phyloP scores from a whole-genome alignment of 2,888 invertebrate genomes.

The Junonia oenone region DNA sequence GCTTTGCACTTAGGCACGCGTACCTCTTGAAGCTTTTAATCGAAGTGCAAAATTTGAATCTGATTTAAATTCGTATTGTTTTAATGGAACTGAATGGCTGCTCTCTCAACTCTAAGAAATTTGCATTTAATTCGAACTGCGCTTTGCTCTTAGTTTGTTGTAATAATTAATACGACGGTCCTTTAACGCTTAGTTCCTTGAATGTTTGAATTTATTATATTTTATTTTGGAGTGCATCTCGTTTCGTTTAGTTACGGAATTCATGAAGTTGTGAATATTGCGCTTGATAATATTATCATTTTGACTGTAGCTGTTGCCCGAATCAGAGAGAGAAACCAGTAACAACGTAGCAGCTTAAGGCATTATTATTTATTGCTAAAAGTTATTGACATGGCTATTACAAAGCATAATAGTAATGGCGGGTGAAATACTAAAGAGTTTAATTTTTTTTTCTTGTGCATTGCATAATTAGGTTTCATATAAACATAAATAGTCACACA shows the following conservation, averaged over 20 bases:
- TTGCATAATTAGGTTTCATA: too few relatives aligned
- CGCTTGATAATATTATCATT: not conserved
- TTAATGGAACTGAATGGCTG: slow-evolving; percentile 54
- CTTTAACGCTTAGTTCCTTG: not conserved
- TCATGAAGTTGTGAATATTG: not conserved
- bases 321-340: too few relatives aligned
- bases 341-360: too few relatives aligned
- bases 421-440: too few relatives aligned
- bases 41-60: slow-evolving; percentile 76
- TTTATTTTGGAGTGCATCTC: not conserved
- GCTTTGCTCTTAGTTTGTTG: slow-evolving; percentile 36
- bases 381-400: too few relatives aligned
- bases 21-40: slow-evolving; percentile 71
- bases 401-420: too few relatives aligned
- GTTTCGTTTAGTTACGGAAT: too few relatives aligned
- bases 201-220: not conserved
- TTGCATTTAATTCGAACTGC: slow-evolving; percentile 57
- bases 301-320: not conserved
- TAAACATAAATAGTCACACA: too few relatives aligned
- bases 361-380: too few relatives aligned
- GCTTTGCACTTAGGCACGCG: slow-evolving; percentile 67
- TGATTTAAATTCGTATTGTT: slow-evolving; percentile 73
- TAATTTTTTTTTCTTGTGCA: too few relatives aligned
- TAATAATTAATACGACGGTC: slow-evolving; percentile 17
- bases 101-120: slow-evolving; percentile 46